Evolutionary conservation across 37 sponge, comb jelly and placozoan genomes (phyloP).

Genomic region (Aplysina aerophoba): DNA sequence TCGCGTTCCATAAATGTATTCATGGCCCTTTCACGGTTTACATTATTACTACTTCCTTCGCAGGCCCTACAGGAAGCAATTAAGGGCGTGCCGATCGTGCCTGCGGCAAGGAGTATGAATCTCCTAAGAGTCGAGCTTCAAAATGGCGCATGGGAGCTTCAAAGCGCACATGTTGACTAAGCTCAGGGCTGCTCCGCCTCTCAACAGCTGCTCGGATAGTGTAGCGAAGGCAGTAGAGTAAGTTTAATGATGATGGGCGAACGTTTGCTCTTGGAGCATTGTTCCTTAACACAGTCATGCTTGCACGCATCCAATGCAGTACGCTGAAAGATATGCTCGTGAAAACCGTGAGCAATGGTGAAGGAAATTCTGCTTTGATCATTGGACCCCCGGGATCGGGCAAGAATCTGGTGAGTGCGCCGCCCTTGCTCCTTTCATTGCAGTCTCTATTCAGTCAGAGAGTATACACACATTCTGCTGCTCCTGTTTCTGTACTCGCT

Average conservation of each 20-base stretch:
- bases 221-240: not conserved
- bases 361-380: constrained; percentile 85
- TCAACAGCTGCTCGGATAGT: not conserved
- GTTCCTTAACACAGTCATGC: not conserved
- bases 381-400: constrained; percentile 83
- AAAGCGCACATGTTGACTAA: not conserved
- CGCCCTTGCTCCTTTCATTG: too few species aligned
- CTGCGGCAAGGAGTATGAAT: not conserved
- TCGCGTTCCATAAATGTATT: constrained; percentile 15
- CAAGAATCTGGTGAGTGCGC: constrained; percentile 70
- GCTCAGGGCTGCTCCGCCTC: not conserved
- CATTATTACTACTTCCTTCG: constrained; percentile 13
- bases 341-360: constrained; percentile 61
- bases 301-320: constrained; percentile 24
- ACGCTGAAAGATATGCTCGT: constrained; percentile 62
- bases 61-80: constrained; percentile 31
- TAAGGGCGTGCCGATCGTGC: too few species aligned
- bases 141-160: constrained; percentile 1
- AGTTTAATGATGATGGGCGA: not conserved
- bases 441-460: too few species aligned
- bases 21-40: not conserved
- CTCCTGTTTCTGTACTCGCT: too few species aligned
- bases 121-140: too few species aligned
- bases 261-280: not conserved
- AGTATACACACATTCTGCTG: too few species aligned